A percentile compares a stretch with the other conserved stretches of the same genome.
Evolutionary conservation across 2,888 invertebrate genomes (phyloP).

Genomic region (Liodrosophila aerea): DNA sequence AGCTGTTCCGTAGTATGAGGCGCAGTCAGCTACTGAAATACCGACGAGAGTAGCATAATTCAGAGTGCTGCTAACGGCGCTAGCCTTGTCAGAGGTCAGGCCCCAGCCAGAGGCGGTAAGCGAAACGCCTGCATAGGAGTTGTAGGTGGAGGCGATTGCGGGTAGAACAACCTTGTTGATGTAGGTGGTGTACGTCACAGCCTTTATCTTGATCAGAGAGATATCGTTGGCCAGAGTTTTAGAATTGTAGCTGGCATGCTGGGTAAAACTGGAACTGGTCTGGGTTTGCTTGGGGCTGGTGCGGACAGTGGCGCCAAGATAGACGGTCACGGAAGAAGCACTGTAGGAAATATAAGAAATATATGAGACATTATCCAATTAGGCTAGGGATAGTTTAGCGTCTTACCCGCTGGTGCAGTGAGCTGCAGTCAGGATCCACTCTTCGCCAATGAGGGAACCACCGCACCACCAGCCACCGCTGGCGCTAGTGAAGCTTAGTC

Average conservation of each 20-base stretch:
- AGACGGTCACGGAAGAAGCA: conserved; percentile 48
- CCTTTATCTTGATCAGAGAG: conserved; percentile 57
- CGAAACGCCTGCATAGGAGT: conserved; percentile 65
- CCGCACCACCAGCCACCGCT: conserved; percentile 54
- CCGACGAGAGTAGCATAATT: conserved; percentile 68
- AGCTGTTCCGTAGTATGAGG: conserved; percentile 35
- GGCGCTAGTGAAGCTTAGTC: conserved; percentile 40
- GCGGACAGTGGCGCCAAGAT: conserved; percentile 62
- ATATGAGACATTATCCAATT: background rate
- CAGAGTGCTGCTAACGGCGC: conserved; percentile 65
- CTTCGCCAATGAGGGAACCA: conserved; percentile 55
- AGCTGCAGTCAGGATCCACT: conserved; percentile 63
- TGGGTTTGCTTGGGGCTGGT: conserved; percentile 46
- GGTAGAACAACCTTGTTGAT: conserved; percentile 54
- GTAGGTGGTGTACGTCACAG: conserved; percentile 32
- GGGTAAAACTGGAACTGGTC: conserved; percentile 54
- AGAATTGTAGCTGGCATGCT: conserved; percentile 47
- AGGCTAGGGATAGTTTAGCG: background rate
- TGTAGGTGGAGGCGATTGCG: conserved; percentile 34
- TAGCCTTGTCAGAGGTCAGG: conserved; percentile 51
- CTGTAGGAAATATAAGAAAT: background rate
- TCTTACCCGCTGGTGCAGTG: conserved; percentile 59
- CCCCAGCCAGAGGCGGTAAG: conserved; percentile 83
- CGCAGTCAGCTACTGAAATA: conserved; percentile 74
- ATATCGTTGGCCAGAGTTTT: conserved; percentile 60